These are phyloP conservation scores for Epizoanthus illoricatus DNA, from an alignment of 92 coral and sea anemone genomes.

Conservation along the genomic window DNA sequence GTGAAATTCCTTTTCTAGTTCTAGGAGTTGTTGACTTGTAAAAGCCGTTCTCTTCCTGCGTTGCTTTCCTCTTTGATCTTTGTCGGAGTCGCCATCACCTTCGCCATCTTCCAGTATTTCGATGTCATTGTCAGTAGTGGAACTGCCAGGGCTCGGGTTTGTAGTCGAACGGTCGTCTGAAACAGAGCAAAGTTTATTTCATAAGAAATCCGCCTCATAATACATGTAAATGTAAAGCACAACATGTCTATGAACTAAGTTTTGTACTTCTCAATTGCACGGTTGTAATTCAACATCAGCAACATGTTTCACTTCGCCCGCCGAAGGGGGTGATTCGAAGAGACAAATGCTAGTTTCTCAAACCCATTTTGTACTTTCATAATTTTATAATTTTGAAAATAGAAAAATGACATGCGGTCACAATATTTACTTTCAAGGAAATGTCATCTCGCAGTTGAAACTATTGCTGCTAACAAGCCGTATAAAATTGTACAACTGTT, in stretches of 20 bases:
- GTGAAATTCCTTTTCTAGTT: conserved; percentile 96
- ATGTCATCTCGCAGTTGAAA: not conserved
- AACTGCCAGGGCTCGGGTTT: conserved; percentile 11
- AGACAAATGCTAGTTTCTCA: not conserved
- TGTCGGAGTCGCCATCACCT: conserved; percentile 62
- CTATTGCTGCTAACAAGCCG: conserved; percentile 11
- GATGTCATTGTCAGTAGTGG: conserved; percentile 47
- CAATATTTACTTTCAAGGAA: conserved; percentile 27
- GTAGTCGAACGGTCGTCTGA: conserved; percentile 31
- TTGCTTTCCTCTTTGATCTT: conserved; percentile 60
- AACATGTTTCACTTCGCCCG: conserved; percentile 10
- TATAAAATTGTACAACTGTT: not conserved
- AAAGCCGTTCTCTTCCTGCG: conserved; percentile 96
- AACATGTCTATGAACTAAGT: too few species aligned
- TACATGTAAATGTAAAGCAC: too few species aligned
- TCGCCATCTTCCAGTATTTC: conserved; percentile 57
- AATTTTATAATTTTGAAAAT: not conserved
- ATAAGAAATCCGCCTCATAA: not conserved
- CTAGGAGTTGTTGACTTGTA: conserved; percentile 94
- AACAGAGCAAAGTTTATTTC: not conserved
- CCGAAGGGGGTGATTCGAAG: not conserved
- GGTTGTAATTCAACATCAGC: not conserved
- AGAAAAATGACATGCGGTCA: not conserved
- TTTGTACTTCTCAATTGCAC: not conserved
- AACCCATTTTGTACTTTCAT: not conserved